Conservation (phyloP, 2,888 invertebrate genomes). For the Holacanthella duospinosa region DNA sequence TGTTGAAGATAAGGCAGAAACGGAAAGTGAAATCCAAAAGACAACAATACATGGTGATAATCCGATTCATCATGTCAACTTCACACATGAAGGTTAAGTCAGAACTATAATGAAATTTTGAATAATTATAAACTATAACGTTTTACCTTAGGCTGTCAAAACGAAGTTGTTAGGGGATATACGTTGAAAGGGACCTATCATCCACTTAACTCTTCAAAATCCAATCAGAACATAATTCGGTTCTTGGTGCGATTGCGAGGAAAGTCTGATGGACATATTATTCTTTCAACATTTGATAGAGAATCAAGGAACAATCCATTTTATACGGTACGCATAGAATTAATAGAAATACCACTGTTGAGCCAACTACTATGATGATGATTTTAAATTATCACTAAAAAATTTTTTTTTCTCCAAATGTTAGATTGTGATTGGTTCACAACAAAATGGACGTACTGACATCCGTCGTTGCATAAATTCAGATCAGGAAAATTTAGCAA, state of each 20-base stretch:
- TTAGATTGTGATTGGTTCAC: constrained; percentile 28
- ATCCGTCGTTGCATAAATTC: constrained; percentile 17
- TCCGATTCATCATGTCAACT: background rate
- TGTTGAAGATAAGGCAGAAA: background rate
- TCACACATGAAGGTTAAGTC: background rate
- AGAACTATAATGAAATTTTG: background rate
- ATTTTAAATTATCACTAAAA: background rate
- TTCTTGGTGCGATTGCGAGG: background rate
- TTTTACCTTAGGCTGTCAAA: background rate
- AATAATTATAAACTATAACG: background rate
- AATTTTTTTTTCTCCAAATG: background rate
- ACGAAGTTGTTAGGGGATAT: background rate
- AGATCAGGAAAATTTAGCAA: no score
- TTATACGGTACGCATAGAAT: no score
- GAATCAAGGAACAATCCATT: no score
- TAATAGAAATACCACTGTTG: no score
- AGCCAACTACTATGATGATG: no score
- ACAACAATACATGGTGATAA: background rate
- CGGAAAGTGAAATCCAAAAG: background rate
- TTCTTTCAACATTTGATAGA: no score
- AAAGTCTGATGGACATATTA: background rate
- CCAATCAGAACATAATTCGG: background rate
- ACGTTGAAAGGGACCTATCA: background rate
- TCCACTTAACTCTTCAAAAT: background rate
- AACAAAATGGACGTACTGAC: constrained; percentile 23